A percentile compares a stretch with the other conserved stretches of the same genome.
These are phyloP conservation scores for Xiphorhynchus erythropygius DNA, from an alignment of 2,797 vertebrate species.

Conservation along the genomic window DNA sequence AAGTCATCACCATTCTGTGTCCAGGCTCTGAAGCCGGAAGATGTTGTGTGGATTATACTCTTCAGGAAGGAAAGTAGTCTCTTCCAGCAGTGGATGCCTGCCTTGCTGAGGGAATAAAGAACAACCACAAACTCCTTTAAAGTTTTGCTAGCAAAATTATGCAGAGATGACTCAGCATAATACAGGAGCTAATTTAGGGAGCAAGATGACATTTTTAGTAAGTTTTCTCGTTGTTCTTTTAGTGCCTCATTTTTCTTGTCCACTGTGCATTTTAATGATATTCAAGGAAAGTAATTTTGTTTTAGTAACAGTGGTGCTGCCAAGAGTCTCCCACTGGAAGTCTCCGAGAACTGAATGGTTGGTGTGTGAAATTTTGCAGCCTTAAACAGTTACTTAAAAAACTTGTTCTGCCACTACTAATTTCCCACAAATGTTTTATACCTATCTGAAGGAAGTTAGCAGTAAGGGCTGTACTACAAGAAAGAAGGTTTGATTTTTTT, in stretches of 20 bases:
- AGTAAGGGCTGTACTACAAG: background rate
- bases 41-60: rapidly evolving
- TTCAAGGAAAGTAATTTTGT: background rate
- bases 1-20: background rate
- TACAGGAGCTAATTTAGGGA: background rate
- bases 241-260: background rate
- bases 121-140: background rate
- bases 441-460: background rate
- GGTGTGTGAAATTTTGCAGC: background rate
- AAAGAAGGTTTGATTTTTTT: background rate
- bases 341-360: background rate
- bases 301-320: background rate
- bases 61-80: background rate
- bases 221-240: constrained; percentile 7
- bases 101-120: background rate
- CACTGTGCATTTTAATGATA: background rate
- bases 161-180: background rate
- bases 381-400: background rate
- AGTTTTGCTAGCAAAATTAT: background rate
- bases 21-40: background rate
- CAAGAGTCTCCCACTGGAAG: background rate
- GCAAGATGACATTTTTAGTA: background rate
- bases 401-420: background rate
- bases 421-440: background rate
- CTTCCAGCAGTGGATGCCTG: background rate